A percentile compares a stretch with the other conserved stretches of the same genome.
These are phyloP conservation scores for Aleadryas rufinucha DNA, from an alignment of 2,113 vertebrate genomes.

Conservation along the genomic window DNA sequence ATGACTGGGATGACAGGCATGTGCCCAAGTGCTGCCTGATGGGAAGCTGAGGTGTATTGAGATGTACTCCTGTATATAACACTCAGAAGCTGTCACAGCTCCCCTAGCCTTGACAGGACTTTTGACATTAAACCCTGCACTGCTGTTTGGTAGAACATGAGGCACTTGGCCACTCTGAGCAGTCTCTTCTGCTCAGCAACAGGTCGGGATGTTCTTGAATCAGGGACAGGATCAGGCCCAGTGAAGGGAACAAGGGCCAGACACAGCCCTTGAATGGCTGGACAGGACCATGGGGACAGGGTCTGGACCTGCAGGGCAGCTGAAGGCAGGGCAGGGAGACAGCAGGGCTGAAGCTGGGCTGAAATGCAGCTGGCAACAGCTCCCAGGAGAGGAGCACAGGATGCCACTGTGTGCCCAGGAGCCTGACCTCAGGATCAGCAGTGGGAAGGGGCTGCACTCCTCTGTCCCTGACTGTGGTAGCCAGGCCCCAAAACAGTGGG, in stretches of 20 bases:
- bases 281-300: no score
- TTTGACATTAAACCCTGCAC: neutral
- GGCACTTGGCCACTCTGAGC: neutral
- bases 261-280: neutral
- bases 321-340: neutral
- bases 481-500: rapidly evolving
- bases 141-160: neutral
- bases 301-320: rapidly evolving
- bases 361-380: neutral
- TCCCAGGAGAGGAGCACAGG: neutral
- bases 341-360: neutral
- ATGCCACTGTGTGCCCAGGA: neutral
- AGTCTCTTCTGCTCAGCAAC: neutral
- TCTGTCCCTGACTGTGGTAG: rapidly evolving
- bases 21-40: neutral
- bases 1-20: neutral
- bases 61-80: neutral
- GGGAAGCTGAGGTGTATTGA: neutral
- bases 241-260: neutral
- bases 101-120: neutral
- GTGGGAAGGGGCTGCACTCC: neutral
- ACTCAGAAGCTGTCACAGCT: neutral
- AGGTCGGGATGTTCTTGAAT: rapidly evolving
- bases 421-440: neutral
- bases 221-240: rapidly evolving